phyloP scores from a whole-genome alignment of 2,113 vertebrate genomes.

The Elephantulus edwardii region DNA sequence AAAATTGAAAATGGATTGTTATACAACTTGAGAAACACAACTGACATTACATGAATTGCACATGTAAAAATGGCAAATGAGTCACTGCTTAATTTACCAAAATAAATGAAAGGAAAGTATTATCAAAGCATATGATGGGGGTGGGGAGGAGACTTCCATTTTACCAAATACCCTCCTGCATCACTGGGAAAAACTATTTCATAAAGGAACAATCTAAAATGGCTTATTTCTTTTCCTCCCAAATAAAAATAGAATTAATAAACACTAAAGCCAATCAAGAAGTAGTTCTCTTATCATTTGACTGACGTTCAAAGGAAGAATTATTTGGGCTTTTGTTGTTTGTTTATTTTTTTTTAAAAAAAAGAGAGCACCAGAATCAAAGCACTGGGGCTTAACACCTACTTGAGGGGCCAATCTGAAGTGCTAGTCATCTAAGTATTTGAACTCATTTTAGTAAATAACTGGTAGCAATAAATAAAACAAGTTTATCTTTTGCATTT shows the following conservation, averaged over 20 bases:
- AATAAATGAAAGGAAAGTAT: not conserved
- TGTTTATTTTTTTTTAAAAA: not conserved
- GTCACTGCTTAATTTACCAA: not conserved
- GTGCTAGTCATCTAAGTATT: not conserved
- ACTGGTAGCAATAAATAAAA: not conserved
- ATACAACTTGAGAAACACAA: not conserved
- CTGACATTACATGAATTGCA: not conserved
- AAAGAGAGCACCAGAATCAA: conserved; percentile 20
- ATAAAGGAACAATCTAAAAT: not conserved
- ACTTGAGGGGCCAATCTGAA: not conserved
- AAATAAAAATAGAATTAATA: not conserved
- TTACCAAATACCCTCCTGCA: not conserved
- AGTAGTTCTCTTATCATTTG: not conserved
- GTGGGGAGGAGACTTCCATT: not conserved
- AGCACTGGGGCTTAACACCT: not conserved
- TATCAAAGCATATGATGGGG: not conserved
- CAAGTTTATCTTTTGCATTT: not conserved
- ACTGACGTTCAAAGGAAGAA: conserved; percentile 11
- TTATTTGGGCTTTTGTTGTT: conserved; percentile 10
- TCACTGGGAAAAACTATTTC: not conserved
- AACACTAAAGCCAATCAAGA: not conserved
- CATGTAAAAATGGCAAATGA: not conserved
- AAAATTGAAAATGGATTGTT: not conserved
- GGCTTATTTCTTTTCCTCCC: too few species aligned
- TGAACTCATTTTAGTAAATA: conserved; percentile 17